phyloP scores from a whole-genome alignment of 2,113 vertebrate genomes.

The Tupaia tana region DNA sequence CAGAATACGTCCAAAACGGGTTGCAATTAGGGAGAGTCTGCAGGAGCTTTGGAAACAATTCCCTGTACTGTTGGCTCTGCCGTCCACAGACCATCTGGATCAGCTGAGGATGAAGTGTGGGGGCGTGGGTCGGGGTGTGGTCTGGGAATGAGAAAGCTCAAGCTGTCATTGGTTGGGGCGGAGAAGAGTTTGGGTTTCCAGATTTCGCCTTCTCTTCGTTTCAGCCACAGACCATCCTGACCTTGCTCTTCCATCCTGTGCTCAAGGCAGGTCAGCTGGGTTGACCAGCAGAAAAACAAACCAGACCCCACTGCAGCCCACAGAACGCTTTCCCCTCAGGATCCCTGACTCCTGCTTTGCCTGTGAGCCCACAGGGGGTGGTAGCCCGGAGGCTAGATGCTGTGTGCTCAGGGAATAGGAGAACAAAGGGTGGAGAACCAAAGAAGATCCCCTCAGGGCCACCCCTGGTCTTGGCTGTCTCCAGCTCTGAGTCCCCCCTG shows the following conservation, averaged over 20 bases:
- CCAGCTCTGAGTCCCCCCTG: fast-evolving
- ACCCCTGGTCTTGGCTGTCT: not conserved
- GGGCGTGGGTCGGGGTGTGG: not conserved
- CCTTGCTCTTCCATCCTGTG: not conserved
- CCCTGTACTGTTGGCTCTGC: not conserved
- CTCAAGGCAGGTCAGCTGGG: not conserved
- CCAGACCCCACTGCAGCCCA: not conserved
- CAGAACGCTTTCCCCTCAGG: fast-evolving
- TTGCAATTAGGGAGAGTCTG: slow-evolving; percentile 36
- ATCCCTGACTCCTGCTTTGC: not conserved
- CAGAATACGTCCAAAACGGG: not conserved
- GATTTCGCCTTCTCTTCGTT: not conserved
- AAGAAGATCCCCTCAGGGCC: not conserved
- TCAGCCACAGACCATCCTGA: not conserved
- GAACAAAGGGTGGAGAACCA: not conserved
- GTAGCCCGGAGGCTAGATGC: not conserved
- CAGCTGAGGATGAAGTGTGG: not conserved
- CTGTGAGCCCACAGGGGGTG: not conserved
- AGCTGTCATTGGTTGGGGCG: not conserved
- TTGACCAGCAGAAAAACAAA: not conserved
- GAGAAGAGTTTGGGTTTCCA: not conserved
- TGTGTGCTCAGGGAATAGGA: not conserved
- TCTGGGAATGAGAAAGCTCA: not conserved
- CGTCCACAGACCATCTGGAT: slow-evolving; percentile 43
- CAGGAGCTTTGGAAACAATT: not conserved